Conservation (phyloP, 2,113 vertebrate species). For the Gambusia affinis region DNA sequence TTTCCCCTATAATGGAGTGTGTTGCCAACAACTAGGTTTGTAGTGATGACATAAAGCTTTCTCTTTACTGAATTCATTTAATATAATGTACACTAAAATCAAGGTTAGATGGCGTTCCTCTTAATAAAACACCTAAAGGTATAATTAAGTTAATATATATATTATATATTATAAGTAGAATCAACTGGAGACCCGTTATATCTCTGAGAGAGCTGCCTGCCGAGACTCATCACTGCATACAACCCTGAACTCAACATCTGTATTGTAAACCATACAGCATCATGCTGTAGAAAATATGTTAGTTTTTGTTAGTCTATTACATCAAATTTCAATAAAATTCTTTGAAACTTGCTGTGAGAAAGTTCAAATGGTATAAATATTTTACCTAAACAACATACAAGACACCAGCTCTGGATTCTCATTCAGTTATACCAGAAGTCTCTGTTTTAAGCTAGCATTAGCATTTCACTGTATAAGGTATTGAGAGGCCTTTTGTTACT, state of each 20-base stretch:
- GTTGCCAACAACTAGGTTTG: not conserved
- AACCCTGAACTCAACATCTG: not conserved
- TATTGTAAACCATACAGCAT: not conserved
- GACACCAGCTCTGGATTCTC: not conserved
- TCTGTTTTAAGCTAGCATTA: not conserved
- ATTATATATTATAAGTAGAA: not conserved
- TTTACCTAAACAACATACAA: not conserved
- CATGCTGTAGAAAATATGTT: too few relatives aligned
- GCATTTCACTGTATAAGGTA: not conserved
- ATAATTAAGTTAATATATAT: not conserved
- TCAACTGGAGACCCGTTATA: too few relatives aligned
- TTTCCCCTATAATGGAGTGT: not conserved
- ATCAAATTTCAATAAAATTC: too few relatives aligned
- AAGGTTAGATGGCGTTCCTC: not conserved
- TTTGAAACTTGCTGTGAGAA: not conserved
- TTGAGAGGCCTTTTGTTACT: not conserved
- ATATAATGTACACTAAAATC: not conserved
- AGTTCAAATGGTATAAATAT: not conserved
- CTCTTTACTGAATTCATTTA: not conserved
- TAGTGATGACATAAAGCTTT: not conserved
- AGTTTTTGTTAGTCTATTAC: too few relatives aligned
- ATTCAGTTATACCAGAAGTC: not conserved
- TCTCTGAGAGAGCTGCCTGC: too few relatives aligned
- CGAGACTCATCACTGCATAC: too few relatives aligned
- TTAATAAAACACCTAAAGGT: not conserved